Evolutionary conservation across 2,888 invertebrate genomes (phyloP), one percentile per base, ranked within the genome.

Genomic region (Tetranychus piercei): DNA sequence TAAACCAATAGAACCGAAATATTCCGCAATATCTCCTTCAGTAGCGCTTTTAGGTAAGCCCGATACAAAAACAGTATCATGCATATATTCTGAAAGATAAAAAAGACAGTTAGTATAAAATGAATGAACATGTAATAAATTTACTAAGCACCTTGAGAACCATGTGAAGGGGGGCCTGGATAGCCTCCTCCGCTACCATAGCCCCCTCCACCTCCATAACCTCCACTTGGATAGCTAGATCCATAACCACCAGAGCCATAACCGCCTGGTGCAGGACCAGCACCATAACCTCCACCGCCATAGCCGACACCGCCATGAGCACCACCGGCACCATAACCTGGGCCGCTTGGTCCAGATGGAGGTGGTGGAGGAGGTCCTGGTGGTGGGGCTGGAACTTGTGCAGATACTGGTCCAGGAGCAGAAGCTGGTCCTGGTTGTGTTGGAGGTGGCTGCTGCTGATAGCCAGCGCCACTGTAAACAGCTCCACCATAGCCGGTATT

Each of bases 1-100:
- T 72, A 96, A 87, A 76, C 96, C 96, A 83, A 96, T 96, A 64
- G 94, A 88, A 75, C 96, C 95, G 82, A 96, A 96, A 82, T 93
- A 91, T 80, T 89, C 87, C 78, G 90, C 89, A 80, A 96, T 88
- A 80, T 94, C 92, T 77, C 89, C 89, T 84, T 95, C 94, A 45
- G 89, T 89, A 70, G 92, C 88, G 77, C 86, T 85, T 74, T 90
- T 86, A 81, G 90, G 89, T 88, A 96, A 91, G 80, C 94, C 94
- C 80, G 93, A 90, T 77, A 96, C 90, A 84, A 96, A 96, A 77
- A 96, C 90, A 6, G 95, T 94, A 83, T 95, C 95, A 9, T 74
- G 66, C 20, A 34, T 65, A 7, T 43, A 9, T 45, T 76, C 76
- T 43, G 23, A 71, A 9, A 65, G 6, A 15, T 55, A 43, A 73